Base-by-base conservation (phyloP, 2,113 vertebrate genomes). In the Tetrax tetrax region DNA sequence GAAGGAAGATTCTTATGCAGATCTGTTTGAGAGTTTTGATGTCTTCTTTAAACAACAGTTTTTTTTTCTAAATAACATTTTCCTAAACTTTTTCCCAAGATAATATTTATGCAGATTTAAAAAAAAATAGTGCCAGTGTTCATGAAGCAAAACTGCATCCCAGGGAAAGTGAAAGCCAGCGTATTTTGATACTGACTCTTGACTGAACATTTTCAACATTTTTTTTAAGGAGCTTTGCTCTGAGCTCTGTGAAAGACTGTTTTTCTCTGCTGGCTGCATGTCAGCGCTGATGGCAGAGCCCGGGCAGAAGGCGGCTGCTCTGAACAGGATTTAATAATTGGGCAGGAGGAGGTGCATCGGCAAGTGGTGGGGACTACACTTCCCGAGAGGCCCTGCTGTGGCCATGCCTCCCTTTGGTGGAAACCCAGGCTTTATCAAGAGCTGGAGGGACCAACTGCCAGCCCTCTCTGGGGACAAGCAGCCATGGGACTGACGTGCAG, bases 321-420 rank as follows among this genome's bases (percentile, higher is more conserved):
- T 35, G 12, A 74, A 15, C 6, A 48, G 35, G 57, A 54, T 87
- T 66, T 87, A 57, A 28, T 59, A 48, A 57, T 9, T 3, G 3
- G 27, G 45, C 71, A 78, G 81, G 71, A 93, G 76, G 75, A 91
- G 79, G 89, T 91, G 77, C 85, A n/a, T 79, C 27, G 0, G 50
- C 71, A 66, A 28, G 66, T 80, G 89, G 90, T 83, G 94, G 61
- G 56, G 66, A 96, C 97, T 96, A 51, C 89, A 91, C 87, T 97
- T 97, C 97, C 97, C 91, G 57, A 96, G 93, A 97, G 92, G 95
- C 97, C 70, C 61, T 28, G 4, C 82, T 71, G 91, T 71, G 79
- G 90, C 74, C 74, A 41, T 92, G 87, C 95, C 80, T 93, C 77
- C 53, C 64, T 78, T 64, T 50, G 81, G 92, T 77, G 70, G 80